Evolutionary conservation across 2,113 vertebrate genomes (phyloP).

Genomic region (Clarias macrocephalus): DNA sequence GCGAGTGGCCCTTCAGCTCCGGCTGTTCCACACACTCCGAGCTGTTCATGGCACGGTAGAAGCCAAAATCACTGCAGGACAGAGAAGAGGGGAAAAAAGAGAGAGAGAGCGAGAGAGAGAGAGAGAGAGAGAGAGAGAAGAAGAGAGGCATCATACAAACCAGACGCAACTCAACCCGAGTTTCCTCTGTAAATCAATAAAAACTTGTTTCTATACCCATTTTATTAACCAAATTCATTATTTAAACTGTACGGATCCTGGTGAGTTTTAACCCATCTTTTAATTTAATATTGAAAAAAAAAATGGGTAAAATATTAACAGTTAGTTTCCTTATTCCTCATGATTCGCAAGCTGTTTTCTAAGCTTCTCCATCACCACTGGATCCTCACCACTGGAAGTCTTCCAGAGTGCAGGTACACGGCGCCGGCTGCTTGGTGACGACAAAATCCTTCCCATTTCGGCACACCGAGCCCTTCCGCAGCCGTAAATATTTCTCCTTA

Average conservation of each 20-base stretch:
- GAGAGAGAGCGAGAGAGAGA: too few relatives aligned
- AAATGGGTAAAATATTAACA: neutral
- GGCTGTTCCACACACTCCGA: constrained; percentile 86
- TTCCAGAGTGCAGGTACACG: constrained; percentile 81
- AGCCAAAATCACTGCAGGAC: constrained; percentile 87
- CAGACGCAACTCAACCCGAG: too few relatives aligned
- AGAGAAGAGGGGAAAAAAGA: neutral
- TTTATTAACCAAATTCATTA: neutral
- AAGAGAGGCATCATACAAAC: neutral
- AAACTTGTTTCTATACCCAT: neutral
- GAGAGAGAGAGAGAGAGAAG: neutral
- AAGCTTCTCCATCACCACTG: neutral
- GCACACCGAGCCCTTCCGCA: constrained; percentile 84
- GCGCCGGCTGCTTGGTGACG: constrained; percentile 75
- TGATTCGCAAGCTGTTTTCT: neutral
- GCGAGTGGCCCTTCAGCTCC: constrained; percentile 80
- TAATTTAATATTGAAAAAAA: neutral
- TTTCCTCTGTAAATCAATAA: neutral
- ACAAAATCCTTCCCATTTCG: constrained; percentile 84
- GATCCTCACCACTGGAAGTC: constrained; percentile 85
- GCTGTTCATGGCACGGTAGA: constrained; percentile 83
- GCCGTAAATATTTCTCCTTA: constrained; percentile 83
- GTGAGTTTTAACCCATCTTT: neutral
- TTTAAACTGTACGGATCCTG: neutral
- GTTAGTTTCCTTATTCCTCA: neutral